Base-by-base conservation (phyloP, 2,113 vertebrate species). In the Pseudorasbora parva region DNA sequence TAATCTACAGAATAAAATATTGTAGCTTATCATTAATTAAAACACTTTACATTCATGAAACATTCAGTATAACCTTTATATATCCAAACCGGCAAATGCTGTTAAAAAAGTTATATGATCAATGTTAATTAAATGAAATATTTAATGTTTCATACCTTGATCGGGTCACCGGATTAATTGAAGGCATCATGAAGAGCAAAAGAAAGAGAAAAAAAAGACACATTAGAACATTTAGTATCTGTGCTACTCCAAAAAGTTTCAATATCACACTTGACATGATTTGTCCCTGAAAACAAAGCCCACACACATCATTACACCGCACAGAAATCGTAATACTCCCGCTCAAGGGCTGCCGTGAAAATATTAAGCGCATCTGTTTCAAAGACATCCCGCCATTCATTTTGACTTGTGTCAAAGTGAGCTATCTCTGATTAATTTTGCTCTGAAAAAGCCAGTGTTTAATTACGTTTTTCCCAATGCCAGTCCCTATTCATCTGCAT, bases 401-500 rank as follows among this genome's bases (percentile, higher is more conserved):
- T 62, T 45, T 43, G n/a, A 19, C 56, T 45, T 60, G n/a, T 60
- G n/a, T 78, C 56, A 45, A 78, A 78, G 57, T 8, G 23, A 62
- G 56, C 33, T 9, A 60, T 62, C n/a, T 43, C 56, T 62, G 76
- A 41, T 45, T 62, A 60, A 79, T 49, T 79, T 21, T 62, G 41
- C 43, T 49, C 59, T 30, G 25, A 49, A 79, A 79, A 78, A 37
- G 3, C 12, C 33, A 60, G 14, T 2, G 4, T 74, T 25, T 60
- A 75, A 62, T 80, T 17, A 68, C 0, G 17, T 60, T 71, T 69
- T 37, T 14, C 10, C 30, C 25, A 25, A 41, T 60, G 56, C 41
- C 75, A 78, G 51, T 37, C 45, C 54, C 78, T 74, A 45, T 69
- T 59, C 56, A 81, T 60, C 60, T 37, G n/a, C 60, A 68, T 84